Conservation (phyloP, 2,797 vertebrate genomes). For the Alcedo quadribrachys region DNA sequence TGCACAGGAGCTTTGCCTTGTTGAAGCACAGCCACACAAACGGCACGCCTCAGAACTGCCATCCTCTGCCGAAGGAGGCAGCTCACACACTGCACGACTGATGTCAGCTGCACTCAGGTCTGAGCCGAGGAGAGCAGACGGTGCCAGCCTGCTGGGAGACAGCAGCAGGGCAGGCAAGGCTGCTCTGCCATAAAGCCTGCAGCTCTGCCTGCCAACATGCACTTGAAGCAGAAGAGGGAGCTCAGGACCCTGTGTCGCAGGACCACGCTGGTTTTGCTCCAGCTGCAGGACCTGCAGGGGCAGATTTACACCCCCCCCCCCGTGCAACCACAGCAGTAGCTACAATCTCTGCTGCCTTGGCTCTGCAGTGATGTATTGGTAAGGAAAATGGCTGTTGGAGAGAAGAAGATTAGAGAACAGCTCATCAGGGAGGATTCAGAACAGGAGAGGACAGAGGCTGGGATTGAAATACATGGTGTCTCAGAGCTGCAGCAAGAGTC, state of each 20-base stretch:
- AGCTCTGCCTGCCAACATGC: neutral
- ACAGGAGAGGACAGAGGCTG: neutral
- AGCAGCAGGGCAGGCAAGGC: neutral
- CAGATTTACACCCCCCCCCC: neutral
- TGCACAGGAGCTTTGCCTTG: neutral
- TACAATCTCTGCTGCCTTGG: constrained; percentile 29
- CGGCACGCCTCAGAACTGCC: neutral
- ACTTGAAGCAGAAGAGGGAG: neutral
- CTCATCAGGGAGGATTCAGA: constrained; percentile 39
- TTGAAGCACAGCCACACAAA: neutral
- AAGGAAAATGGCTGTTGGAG: constrained; percentile 35
- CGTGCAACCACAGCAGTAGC: neutral
- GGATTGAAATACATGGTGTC: constrained; percentile 57
- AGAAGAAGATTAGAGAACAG: constrained; percentile 38
- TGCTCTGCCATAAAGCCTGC: neutral
- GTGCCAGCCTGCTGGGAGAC: neutral
- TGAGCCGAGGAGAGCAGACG: neutral
- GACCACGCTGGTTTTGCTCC: neutral
- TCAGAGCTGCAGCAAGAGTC: neutral
- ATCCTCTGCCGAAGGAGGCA: neutral
- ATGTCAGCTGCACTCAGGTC: neutral
- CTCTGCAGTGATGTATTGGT: neutral
- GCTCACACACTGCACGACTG: neutral
- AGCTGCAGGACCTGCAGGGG: neutral
- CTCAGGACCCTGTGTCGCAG: neutral